phyloP scores from a whole-genome alignment of 2,797 vertebrate genomes.

The Chanos chanos region DNA sequence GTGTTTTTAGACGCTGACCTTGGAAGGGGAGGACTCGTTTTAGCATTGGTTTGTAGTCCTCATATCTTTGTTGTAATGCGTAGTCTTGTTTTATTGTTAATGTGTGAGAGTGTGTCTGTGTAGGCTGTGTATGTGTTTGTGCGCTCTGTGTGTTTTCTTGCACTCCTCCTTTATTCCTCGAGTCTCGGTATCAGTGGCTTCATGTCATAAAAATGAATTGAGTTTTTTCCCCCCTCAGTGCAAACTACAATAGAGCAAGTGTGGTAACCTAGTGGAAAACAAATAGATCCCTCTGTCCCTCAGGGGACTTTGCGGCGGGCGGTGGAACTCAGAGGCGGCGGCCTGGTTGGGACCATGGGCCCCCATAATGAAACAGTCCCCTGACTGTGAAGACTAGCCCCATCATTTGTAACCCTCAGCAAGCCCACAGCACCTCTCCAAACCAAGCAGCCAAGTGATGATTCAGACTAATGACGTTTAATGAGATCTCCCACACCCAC shows the following conservation, averaged over 20 bases:
- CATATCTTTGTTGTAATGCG: too few species aligned
- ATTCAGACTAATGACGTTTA: conserved; percentile 93
- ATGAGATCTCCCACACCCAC: conserved; percentile 45
- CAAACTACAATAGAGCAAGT: conserved; percentile 99
- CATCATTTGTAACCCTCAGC: conserved; percentile 91
- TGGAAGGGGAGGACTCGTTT: background rate
- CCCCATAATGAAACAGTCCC: conserved; percentile 86
- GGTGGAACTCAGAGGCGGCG: conserved; percentile 48
- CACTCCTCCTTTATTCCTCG: conserved; percentile 60
- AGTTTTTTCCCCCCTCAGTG: conserved; percentile 97
- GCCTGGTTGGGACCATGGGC: conserved; percentile 87
- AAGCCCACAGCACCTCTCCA: conserved; percentile 82
- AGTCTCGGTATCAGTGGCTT: conserved; percentile 78
- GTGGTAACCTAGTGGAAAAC: conserved; percentile 92
- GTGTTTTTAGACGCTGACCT: conserved; percentile 38
- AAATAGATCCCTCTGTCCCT: conserved; percentile 90
- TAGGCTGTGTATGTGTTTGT: conserved; percentile 74
- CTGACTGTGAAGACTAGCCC: conserved; percentile 85
- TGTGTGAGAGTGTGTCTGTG: too few species aligned
- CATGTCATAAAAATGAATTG: conserved; percentile 99
- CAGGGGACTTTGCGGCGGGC: conserved; percentile 81
- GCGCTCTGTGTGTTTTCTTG: conserved; percentile 68
- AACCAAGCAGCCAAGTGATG: conserved; percentile 89
- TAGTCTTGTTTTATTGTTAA: conserved; percentile 67
- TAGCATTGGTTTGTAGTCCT: too few species aligned